A percentile compares a stretch with the other conserved stretches of the same genome.
These are phyloP conservation scores for Podarcis lilfordi DNA, from an alignment of 2,797 vertebrate species.

Conservation along the genomic window DNA sequence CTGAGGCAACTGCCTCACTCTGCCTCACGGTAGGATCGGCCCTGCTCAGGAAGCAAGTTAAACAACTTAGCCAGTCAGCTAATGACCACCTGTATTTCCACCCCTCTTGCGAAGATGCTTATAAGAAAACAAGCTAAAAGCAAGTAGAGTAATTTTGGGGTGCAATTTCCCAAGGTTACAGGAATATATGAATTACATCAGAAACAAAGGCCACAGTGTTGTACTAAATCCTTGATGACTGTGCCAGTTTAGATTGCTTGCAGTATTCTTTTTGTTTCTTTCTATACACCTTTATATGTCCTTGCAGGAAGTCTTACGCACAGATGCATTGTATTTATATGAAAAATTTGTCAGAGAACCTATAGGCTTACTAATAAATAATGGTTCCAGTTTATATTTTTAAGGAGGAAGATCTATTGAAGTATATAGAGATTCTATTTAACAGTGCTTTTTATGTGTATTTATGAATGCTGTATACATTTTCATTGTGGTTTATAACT, in stretches of 20 bases:
- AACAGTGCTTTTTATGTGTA: constrained; percentile 35
- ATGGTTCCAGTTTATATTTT: not conserved
- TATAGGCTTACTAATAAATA: constrained; percentile 35
- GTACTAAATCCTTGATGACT: not conserved
- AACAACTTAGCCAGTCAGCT: not conserved
- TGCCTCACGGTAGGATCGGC: too few species aligned
- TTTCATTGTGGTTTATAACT: constrained; percentile 56
- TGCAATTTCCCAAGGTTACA: constrained; percentile 2
- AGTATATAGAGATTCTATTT: constrained; percentile 4
- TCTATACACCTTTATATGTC: constrained; percentile 9
- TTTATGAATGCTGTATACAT: constrained; percentile 47
- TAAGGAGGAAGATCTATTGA: constrained; percentile 12
- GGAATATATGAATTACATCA: not conserved
- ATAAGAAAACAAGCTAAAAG: not conserved
- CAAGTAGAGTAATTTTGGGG: not conserved
- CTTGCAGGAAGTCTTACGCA: constrained; percentile 8
- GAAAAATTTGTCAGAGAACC: constrained; percentile 4
- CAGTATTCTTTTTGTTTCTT: not conserved
- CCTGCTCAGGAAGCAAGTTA: too few species aligned
- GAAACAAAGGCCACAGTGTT: not conserved
- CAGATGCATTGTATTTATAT: constrained; percentile 17
- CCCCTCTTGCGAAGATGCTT: not conserved
- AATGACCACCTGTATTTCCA: not conserved
- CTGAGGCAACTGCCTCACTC: too few species aligned
- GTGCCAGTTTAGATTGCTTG: not conserved